phyloP scores from a whole-genome alignment of 2,888 invertebrate species.

The Eupithecia subumbrata region DNA sequence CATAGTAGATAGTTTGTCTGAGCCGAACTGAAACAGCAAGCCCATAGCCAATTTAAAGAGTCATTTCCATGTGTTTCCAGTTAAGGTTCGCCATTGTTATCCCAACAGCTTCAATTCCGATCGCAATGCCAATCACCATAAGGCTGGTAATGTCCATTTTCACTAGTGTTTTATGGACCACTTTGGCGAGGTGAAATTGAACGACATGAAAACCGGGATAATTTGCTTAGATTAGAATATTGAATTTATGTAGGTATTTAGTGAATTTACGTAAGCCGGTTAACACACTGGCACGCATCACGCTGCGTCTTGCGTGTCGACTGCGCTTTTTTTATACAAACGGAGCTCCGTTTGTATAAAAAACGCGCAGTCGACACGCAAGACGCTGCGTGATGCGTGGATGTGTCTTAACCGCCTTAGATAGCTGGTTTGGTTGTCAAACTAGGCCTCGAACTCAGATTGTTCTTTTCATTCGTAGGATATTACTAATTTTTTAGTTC shows the following conservation, averaged over 20 bases:
- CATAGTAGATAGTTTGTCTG: not conserved
- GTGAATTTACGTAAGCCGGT: not conserved
- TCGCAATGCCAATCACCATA: slow-evolving; percentile 6
- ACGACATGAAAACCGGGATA: not conserved
- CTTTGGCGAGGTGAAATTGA: slow-evolving; percentile 6
- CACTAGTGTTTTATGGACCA: slow-evolving; percentile 6
- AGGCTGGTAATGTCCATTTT: slow-evolving; percentile 9
- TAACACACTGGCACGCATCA: too few relatives aligned
- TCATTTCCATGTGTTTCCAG: not conserved
- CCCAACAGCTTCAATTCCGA: slow-evolving; percentile 14
- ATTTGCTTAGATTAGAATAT: not conserved
- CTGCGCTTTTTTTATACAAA: too few relatives aligned
- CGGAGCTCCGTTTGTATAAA: too few relatives aligned
- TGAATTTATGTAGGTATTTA: not conserved
- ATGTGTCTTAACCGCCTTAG: too few relatives aligned
- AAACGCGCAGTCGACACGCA: too few relatives aligned
- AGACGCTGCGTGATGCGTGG: too few relatives aligned
- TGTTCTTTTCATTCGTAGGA: too few relatives aligned
- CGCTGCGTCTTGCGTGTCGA: too few relatives aligned
- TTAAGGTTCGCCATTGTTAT: slow-evolving; percentile 5
- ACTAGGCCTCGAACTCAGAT: too few relatives aligned
- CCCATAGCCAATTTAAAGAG: not conserved
- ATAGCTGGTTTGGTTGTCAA: too few relatives aligned
- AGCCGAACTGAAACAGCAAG: not conserved
- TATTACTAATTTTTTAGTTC: too few relatives aligned